These are phyloP conservation scores for Aphrophora alni DNA, from an alignment of 2,888 invertebrate species.

Conservation along the genomic window DNA sequence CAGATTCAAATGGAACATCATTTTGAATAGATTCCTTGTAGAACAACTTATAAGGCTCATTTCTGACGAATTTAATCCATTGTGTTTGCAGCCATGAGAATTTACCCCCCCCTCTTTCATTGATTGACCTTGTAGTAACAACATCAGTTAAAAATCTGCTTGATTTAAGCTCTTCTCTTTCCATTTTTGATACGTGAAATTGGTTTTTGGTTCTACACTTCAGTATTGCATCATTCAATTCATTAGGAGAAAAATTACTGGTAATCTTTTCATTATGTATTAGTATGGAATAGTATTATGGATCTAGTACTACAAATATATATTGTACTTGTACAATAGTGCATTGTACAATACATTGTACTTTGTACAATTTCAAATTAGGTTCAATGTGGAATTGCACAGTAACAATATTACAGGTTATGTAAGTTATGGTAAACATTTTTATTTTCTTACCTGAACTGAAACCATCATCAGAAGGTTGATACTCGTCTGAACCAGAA, in stretches of 20 bases:
- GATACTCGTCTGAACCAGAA: too few species aligned
- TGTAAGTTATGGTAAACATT: too few species aligned
- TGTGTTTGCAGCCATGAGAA: conserved; percentile 24
- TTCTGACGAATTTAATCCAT: neutral
- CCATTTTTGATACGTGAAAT: conserved; percentile 11
- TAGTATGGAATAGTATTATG: conserved; percentile 10
- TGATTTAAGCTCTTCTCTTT: conserved; percentile 13
- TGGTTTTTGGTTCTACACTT: conserved; percentile 17
- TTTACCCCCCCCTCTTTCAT: conserved; percentile 3
- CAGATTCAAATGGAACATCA: too few species aligned
- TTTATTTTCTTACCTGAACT: too few species aligned
- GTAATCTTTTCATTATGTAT: neutral
- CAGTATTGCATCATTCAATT: conserved; percentile 2
- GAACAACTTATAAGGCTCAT: too few species aligned
- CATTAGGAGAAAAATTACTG: neutral
- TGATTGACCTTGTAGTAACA: conserved; percentile 1
- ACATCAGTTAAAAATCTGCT: neutral
- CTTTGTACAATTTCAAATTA: neutral
- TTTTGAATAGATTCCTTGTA: too few species aligned
- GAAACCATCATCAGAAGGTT: too few species aligned
- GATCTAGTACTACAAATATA: neutral
- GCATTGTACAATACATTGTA: too few species aligned
- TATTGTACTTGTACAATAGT: too few species aligned
- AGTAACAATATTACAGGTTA: neutral
- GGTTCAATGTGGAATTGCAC: neutral